These are phyloP conservation scores for Leuciscus idus DNA, from an alignment of 2,113 vertebrate genomes.

Conservation along the genomic window DNA sequence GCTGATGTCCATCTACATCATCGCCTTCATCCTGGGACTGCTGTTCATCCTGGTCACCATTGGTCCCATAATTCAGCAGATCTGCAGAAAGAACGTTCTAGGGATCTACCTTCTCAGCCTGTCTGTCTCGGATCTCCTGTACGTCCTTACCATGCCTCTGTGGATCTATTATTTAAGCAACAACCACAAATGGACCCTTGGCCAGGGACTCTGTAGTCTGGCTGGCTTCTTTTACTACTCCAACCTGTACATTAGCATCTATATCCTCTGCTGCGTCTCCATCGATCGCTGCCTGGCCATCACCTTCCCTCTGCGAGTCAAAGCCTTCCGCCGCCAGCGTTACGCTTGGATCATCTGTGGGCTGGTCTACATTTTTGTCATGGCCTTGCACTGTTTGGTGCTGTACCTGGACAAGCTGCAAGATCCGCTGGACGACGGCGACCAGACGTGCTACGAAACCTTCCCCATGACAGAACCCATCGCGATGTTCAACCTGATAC, in stretches of 20 bases:
- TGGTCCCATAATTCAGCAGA: constrained; percentile 74
- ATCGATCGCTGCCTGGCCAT: constrained; percentile 79
- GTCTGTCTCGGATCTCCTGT: constrained; percentile 77
- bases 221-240: constrained; percentile 82
- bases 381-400: constrained; percentile 65
- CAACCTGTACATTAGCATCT: constrained; percentile 82
- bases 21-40: constrained; percentile 73
- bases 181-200: constrained; percentile 73
- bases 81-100: constrained; percentile 72
- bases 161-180: constrained; percentile 77
- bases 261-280: constrained; percentile 80
- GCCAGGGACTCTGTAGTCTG: constrained; percentile 63
- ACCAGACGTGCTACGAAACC: constrained; percentile 76
- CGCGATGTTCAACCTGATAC: constrained; percentile 72
- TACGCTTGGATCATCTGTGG: constrained; percentile 70
- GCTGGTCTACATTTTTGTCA: constrained; percentile 57
- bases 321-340: constrained; percentile 60
- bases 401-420: constrained; percentile 61
- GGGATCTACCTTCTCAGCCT: constrained; percentile 77
- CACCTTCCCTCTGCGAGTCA: constrained; percentile 70
- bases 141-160: constrained; percentile 77
- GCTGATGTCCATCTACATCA: constrained; percentile 74
- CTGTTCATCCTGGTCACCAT: constrained; percentile 73
- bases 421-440: constrained; percentile 59
- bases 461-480: constrained; percentile 64